These are phyloP conservation scores for Leptinotarsa rubiginosa DNA, from an alignment of 2,888 invertebrate genomes.

Conservation along the genomic window DNA sequence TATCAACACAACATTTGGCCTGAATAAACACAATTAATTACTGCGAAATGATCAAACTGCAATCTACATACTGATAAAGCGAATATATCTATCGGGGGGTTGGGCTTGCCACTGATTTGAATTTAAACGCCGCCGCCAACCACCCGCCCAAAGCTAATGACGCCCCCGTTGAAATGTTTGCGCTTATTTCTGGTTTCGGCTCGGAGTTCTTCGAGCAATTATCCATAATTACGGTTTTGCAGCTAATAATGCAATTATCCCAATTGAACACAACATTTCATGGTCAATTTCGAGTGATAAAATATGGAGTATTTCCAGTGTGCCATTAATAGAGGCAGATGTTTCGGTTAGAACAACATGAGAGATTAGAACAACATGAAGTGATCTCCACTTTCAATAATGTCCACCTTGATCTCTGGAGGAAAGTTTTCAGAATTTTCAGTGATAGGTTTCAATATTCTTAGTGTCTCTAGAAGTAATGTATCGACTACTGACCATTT, in stretches of 20 bases:
- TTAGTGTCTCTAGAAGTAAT: too few relatives aligned
- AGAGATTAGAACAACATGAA: too few relatives aligned
- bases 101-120: slow-evolving; percentile 9
- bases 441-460: too few relatives aligned
- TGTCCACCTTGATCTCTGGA: too few relatives aligned
- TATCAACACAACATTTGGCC: slow-evolving; percentile 20
- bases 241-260: slow-evolving; percentile 9
- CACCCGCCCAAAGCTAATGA: slow-evolving; percentile 1
- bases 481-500: too few relatives aligned
- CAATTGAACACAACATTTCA: slow-evolving; percentile 20
- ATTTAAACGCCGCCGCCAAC: slow-evolving; percentile 12
- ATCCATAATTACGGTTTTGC: slow-evolving; percentile 13
- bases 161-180: slow-evolving; percentile 13
- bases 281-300: slow-evolving; percentile 19
- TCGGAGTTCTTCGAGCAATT: slow-evolving; percentile 9
- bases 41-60: slow-evolving; percentile 34
- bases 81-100: slow-evolving; percentile 8
- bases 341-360: background rate
- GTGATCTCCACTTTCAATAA: too few relatives aligned
- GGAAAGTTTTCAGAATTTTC: too few relatives aligned
- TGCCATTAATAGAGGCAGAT: background rate
- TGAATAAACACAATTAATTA: slow-evolving; percentile 34
- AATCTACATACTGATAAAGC: slow-evolving; percentile 41
- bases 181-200: slow-evolving; percentile 10
- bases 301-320: background rate